Conservation (phyloP, 2,797 vertebrate genomes). For the Menidia menidia region DNA sequence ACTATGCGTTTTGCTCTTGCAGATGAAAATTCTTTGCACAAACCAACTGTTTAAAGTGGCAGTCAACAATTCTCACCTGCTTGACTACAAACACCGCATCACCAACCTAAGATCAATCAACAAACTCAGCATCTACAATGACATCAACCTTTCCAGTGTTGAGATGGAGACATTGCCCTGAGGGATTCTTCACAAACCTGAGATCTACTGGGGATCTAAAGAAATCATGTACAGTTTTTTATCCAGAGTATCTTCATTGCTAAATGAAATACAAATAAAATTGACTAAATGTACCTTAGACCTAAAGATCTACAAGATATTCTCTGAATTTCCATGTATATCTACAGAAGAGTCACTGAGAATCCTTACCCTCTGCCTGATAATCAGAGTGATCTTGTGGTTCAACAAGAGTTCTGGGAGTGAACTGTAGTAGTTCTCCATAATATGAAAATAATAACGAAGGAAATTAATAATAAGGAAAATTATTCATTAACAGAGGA, state of each 20-base stretch:
- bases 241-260: too few relatives aligned
- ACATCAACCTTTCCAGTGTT: conserved; percentile 43
- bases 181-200: background rate
- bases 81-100: conserved; percentile 44
- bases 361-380: background rate
- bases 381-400: too few relatives aligned
- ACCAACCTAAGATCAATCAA: conserved; percentile 37
- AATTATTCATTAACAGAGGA: background rate
- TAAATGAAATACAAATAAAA: background rate
- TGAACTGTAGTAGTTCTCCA: too few relatives aligned
- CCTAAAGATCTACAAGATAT: background rate
- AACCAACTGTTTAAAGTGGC: conserved; percentile 40
- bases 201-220: background rate
- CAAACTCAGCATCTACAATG: conserved; percentile 4
- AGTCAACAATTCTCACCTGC: conserved; percentile 40
- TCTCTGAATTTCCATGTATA: background rate
- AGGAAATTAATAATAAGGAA: too few relatives aligned
- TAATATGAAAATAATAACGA: too few relatives aligned
- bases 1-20: conserved; percentile 26
- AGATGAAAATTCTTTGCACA: conserved; percentile 68
- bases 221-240: background rate
- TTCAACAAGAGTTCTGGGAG: too few relatives aligned
- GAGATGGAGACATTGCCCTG: background rate
- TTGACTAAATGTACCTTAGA: too few relatives aligned
- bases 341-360: background rate